These are phyloP conservation scores for Villa cingulata DNA, from an alignment of 2,888 invertebrate genomes.

Conservation along the genomic window DNA sequence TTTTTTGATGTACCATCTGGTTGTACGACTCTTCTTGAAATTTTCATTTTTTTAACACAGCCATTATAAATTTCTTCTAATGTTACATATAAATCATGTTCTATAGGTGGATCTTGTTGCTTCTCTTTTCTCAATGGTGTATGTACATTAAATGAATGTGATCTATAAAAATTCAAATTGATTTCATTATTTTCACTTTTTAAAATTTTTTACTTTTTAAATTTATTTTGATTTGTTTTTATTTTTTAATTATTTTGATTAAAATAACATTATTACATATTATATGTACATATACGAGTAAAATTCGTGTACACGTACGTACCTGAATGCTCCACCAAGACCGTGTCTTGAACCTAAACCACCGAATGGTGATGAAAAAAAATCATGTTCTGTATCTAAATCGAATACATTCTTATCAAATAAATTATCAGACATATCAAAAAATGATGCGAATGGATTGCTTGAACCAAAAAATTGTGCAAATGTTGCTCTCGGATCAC, in stretches of 20 bases:
- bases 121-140: slow-evolving; percentile 63
- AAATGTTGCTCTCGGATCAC: slow-evolving; percentile 93
- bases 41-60: slow-evolving; percentile 98
- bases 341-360: slow-evolving; percentile 55
- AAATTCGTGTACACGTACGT: slow-evolving; percentile 2
- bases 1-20: slow-evolving; percentile 73
- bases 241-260: not conserved
- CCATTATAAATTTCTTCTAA: slow-evolving; percentile 91
- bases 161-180: slow-evolving; percentile 51
- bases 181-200: slow-evolving; percentile 24
- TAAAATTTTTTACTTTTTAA: not conserved
- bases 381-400: slow-evolving; percentile 63
- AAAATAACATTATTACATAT: not conserved
- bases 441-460: slow-evolving; percentile 86
- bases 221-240: too few relatives aligned
- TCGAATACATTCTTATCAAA: slow-evolving; percentile 52
- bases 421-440: slow-evolving; percentile 53
- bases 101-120: slow-evolving; percentile 78
- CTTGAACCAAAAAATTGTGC: slow-evolving; percentile 95
- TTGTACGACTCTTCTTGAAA: slow-evolving; percentile 78
- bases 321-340: slow-evolving; percentile 53
- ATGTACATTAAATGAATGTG: slow-evolving; percentile 81
- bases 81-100: slow-evolving; percentile 84
- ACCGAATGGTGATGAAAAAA: slow-evolving; percentile 65
- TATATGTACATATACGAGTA: not conserved